Conservation (phyloP, 2,888 invertebrate species). For the Acleris sparsana region DNA sequence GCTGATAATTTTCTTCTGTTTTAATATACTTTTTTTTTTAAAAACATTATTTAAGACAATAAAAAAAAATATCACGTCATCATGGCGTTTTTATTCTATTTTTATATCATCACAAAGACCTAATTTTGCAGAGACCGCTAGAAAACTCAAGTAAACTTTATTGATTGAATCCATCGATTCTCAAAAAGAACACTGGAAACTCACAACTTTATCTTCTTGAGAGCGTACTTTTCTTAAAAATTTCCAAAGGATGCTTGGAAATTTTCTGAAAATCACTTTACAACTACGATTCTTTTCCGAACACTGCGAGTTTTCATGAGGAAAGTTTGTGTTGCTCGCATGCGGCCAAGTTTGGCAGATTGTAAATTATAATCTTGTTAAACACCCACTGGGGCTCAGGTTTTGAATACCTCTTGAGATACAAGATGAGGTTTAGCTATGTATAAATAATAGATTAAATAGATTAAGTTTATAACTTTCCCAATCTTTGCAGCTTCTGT, state of each 20-base stretch:
- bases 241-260: conserved; percentile 51
- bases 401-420: conserved; percentile 9
- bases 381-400: conserved; percentile 19
- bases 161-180: conserved; percentile 36
- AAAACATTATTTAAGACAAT: too few species aligned
- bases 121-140: background rate
- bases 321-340: conserved; percentile 59
- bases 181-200: conserved; percentile 37
- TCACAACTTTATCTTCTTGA: conserved; percentile 42
- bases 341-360: conserved; percentile 45
- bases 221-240: conserved; percentile 44
- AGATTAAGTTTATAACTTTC: too few species aligned
- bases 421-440: background rate
- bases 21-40: too few species aligned
- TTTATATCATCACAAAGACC: background rate
- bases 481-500: too few species aligned
- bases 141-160: conserved; percentile 26
- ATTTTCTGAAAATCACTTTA: conserved; percentile 54
- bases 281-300: conserved; percentile 56
- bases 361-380: conserved; percentile 36
- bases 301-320: conserved; percentile 68
- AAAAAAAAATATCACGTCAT: too few species aligned
- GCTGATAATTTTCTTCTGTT: too few species aligned
- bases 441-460: too few species aligned
- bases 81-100: too few species aligned